Base-by-base conservation (phyloP, 2,113 vertebrate species). In the Tympanuchus pallidicinctus region DNA sequence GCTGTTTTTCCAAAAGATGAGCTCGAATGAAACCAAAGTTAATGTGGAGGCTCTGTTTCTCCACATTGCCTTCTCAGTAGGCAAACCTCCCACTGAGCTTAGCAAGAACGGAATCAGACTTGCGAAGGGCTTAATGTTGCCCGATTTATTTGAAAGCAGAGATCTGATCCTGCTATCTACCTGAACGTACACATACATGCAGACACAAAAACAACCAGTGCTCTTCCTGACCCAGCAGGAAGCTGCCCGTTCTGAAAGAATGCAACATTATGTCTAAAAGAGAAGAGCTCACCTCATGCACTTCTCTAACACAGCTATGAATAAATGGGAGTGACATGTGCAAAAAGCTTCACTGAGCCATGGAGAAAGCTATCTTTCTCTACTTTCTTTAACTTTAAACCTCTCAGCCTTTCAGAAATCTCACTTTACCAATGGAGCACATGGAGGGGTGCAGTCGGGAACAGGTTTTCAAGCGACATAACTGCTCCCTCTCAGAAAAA, bases 1-100 rank as follows among this genome's bases (percentile, higher is more conserved):
- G 88, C 65, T 91, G 88, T 54, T 76, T 93, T 66, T 79, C 8
- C 22, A 17, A 78, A 80, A 86, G 72, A 28, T 27, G 42, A 93
- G 67, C 74, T 20, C 47, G 78, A 89, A 89, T 42, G 66, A 85
- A 94, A 95, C 89, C 89, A 82, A 93, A 94, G 86, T 90, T 66
- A 80, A 54, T 20, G 71, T 5, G 1, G 90, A 91, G 60, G 60
- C 48, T 95, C 77, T 85, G 66, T 24, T 79, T 17, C 76, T n/a
- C 45, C 56, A 43, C 42, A 43, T 17, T 43, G 42, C 42, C 42
- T 43, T 43, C 42, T 43, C 42, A 43, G 42, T 32, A 85, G 75
- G 84, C 89, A 70, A 90, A 93, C 85, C 88, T 91, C 77, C 78
- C 77, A 60, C 75, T 15, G 81, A 91, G 86, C 86, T 84, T 27